Conservation (phyloP, 2,113 vertebrate species). For the Microtus pennsylvanicus region DNA sequence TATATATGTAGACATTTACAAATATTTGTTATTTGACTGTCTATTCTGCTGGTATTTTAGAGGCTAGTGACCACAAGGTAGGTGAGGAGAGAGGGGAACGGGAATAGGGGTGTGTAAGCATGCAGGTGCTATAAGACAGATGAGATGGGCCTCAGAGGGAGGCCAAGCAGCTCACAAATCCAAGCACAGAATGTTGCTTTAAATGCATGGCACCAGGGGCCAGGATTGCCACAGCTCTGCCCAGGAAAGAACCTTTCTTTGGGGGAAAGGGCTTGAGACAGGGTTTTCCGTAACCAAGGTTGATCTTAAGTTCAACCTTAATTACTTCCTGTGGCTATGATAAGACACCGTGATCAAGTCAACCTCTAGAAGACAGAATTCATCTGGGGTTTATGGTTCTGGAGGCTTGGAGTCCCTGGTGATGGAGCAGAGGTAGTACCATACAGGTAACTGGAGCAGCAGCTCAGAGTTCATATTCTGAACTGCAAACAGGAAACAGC, state of each 20-base stretch:
- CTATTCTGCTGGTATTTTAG: slow-evolving; percentile 16
- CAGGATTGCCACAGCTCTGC: accelerated
- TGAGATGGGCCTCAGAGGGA: accelerated
- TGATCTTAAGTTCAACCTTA: background rate
- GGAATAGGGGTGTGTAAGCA: background rate
- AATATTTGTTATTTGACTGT: slow-evolving; percentile 16
- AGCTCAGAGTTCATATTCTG: background rate
- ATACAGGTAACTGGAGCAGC: background rate
- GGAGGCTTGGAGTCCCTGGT: background rate
- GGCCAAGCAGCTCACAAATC: background rate
- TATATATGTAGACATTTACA: background rate
- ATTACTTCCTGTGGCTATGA: background rate
- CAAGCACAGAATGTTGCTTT: background rate
- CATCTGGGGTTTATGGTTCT: background rate
- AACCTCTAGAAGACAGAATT: background rate
- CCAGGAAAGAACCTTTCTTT: background rate
- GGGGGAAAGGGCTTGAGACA: background rate
- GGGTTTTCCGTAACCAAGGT: background rate
- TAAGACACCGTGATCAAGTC: background rate
- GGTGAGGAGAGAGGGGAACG: background rate
- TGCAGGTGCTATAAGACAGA: background rate
- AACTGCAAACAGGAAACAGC: background rate
- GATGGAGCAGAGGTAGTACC: background rate
- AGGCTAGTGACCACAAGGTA: background rate
- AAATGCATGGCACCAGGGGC: background rate